These are phyloP conservation scores for Acronicta leporina DNA, from an alignment of 2,888 invertebrate genomes.

Conservation along the genomic window DNA sequence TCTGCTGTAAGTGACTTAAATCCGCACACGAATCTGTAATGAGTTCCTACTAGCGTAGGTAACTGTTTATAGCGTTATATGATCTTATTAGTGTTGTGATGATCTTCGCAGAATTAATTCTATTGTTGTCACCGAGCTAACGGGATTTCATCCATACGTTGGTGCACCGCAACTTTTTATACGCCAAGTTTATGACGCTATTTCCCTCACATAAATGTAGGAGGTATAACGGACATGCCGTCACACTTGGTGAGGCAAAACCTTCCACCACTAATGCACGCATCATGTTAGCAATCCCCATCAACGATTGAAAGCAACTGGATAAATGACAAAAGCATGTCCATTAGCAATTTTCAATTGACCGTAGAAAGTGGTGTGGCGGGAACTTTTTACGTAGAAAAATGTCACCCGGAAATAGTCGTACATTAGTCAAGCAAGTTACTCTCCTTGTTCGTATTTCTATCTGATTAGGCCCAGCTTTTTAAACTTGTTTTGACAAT, in stretches of 20 bases:
- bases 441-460: constrained; percentile 16
- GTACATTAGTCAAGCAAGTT: constrained; percentile 30
- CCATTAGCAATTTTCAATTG: constrained; percentile 53
- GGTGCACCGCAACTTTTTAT: constrained; percentile 54
- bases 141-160: constrained; percentile 52
- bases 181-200: constrained; percentile 54
- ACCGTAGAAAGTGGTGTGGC: constrained; percentile 55
- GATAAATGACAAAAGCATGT: constrained; percentile 66
- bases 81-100: constrained; percentile 34
- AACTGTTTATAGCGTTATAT: constrained; percentile 43
- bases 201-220: constrained; percentile 47
- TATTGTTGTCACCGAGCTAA: constrained; percentile 58
- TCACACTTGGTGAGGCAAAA: constrained; percentile 52
- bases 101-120: constrained; percentile 51
- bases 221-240: constrained; percentile 57
- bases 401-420: constrained; percentile 53
- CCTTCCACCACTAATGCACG: constrained; percentile 62
- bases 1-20: constrained; percentile 51
- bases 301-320: constrained; percentile 55
- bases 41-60: constrained; percentile 20
- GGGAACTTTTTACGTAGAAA: constrained; percentile 49
- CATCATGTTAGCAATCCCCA: constrained; percentile 60
- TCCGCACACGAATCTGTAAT: constrained; percentile 46
- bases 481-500: constrained; percentile 27
- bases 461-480: constrained; percentile 16